Evolutionary conservation across 2,888 invertebrate species (phyloP).

Genomic region (Carpatolechia fugitivella): DNA sequence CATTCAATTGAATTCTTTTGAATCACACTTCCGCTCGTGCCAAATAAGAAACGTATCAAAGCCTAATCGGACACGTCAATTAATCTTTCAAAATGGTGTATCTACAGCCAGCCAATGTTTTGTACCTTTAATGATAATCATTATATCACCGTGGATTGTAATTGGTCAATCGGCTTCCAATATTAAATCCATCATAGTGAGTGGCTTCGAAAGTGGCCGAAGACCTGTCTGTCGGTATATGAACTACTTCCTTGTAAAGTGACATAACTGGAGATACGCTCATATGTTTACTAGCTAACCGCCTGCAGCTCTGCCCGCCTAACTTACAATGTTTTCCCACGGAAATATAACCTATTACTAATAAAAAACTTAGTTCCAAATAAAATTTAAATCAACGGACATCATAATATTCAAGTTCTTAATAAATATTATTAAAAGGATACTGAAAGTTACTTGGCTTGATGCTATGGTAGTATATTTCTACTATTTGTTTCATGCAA

Average conservation of each 20-base stretch:
- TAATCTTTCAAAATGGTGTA: not conserved
- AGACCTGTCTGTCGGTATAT: not conserved
- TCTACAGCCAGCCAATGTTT: not conserved
- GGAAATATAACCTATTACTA: too few relatives aligned
- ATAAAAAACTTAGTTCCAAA: too few relatives aligned
- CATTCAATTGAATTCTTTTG: too few relatives aligned
- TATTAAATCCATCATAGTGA: slow-evolving; percentile 6
- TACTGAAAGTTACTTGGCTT: too few relatives aligned
- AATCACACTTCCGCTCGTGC: not conserved
- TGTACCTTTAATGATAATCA: not conserved
- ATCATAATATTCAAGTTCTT: too few relatives aligned
- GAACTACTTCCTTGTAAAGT: not conserved
- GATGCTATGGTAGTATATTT: too few relatives aligned
- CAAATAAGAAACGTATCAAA: not conserved
- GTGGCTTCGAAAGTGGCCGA: not conserved
- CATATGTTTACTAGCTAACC: not conserved
- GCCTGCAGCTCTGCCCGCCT: too few relatives aligned
- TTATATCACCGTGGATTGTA: slow-evolving; percentile 8
- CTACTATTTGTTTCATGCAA: too few relatives aligned
- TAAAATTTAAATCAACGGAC: too few relatives aligned
- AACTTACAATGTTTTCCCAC: too few relatives aligned
- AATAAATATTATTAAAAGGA: too few relatives aligned
- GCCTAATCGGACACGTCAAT: not conserved
- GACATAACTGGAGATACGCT: not conserved
- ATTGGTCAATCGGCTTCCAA: slow-evolving; percentile 8